phyloP scores from a whole-genome alignment of 92 coral and sea anemone species.

The Isaurus tuberculatus region DNA sequence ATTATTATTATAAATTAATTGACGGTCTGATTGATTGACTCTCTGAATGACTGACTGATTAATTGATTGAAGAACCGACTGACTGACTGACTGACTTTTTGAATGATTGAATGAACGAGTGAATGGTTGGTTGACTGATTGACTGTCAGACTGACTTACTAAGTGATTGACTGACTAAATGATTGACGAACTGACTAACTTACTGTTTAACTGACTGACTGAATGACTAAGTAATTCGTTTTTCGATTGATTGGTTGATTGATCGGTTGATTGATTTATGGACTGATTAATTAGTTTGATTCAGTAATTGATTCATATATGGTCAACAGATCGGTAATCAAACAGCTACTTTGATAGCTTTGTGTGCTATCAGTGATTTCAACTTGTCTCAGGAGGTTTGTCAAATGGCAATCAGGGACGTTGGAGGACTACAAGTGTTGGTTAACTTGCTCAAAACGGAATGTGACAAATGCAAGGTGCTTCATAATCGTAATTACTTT shows the following conservation, averaged over 20 bases:
- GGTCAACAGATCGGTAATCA: slow-evolving; percentile 86
- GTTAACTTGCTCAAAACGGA: slow-evolving; percentile 87
- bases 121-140: background rate
- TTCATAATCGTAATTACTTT: background rate
- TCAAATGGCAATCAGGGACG: slow-evolving; percentile 95
- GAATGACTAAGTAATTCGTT: background rate
- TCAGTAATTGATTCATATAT: background rate
- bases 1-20: no score
- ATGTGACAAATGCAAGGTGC: slow-evolving; percentile 83
- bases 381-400: slow-evolving; percentile 86
- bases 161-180: background rate
- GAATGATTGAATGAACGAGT: background rate
- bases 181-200: background rate
- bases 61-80: background rate
- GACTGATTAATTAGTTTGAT: background rate
- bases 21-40: background rate
- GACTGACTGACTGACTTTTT: background rate
- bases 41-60: background rate
- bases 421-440: slow-evolving; percentile 77
- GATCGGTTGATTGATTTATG: background rate
- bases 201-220: background rate
- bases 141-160: background rate
- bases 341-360: slow-evolving; percentile 87
- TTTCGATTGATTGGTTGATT: background rate
- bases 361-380: slow-evolving; percentile 88